These are phyloP conservation scores for Eulemur mongoz DNA, from an alignment of 2,797 vertebrate genomes.

Conservation along the genomic window DNA sequence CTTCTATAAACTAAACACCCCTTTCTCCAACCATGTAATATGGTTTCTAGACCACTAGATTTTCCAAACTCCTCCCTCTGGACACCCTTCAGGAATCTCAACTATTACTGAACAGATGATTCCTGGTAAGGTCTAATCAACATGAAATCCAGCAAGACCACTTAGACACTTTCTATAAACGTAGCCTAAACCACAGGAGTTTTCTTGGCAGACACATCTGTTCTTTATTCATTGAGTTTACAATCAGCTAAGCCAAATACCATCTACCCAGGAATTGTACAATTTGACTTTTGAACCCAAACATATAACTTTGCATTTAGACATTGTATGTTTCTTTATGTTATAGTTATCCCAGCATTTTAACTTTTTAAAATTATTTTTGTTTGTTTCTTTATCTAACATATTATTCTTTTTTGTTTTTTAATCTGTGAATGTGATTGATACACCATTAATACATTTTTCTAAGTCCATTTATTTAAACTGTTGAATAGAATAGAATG, in stretches of 20 bases:
- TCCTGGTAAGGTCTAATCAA: slow-evolving; percentile 40
- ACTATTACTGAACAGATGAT: background rate
- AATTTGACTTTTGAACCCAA: slow-evolving; percentile 8
- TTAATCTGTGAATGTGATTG: background rate
- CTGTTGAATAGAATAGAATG: background rate
- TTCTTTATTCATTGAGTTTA: background rate
- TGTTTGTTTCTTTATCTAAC: background rate
- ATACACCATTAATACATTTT: background rate
- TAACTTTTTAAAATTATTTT: background rate
- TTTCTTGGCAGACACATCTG: slow-evolving; percentile 3
- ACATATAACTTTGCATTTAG: background rate
- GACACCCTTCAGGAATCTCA: background rate
- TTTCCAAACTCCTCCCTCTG: background rate
- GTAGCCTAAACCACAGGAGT: background rate
- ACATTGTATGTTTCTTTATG: background rate
- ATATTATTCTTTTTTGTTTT: background rate
- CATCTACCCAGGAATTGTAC: background rate
- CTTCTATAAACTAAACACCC: slow-evolving; percentile 17
- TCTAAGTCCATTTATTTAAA: background rate
- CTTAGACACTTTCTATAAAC: slow-evolving; percentile 26
- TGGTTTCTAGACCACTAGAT: slow-evolving; percentile 1
- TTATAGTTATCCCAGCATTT: background rate
- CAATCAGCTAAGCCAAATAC: background rate
- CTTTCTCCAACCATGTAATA: background rate
- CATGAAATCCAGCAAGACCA: background rate